Base-by-base conservation (phyloP, 2,888 invertebrate genomes). In the Drosophila prostipennis region DNA sequence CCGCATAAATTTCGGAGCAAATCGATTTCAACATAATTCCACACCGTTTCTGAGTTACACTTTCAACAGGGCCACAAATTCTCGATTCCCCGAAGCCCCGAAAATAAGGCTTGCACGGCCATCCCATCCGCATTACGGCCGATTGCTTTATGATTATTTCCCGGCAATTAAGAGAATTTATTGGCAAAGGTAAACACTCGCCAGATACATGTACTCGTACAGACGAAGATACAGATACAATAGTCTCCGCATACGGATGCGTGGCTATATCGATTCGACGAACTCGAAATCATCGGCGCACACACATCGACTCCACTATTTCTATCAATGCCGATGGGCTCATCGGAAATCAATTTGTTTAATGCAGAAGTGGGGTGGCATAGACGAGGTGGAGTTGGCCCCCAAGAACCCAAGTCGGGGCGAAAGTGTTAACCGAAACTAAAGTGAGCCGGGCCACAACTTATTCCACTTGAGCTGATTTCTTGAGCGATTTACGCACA, bases 121-220 rank as follows among this genome's bases (percentile, higher is more conserved):
- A 65, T 65, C 53, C 54, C 55, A 52, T 58, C 43, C 82, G 67
- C 86, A 85, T 79, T 79, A 85, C 85, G 74, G 58, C 46, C 88
- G 87, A 89, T 91, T 90, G 89, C 89, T 90, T 91, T 91, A 90
- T 90, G 90, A 91, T 89, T 90, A 87, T 91, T 89, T 91, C 85
- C 89, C 82, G 88, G 89, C 90, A 90, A 90, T 91, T 90, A 89
- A 88, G 76, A 79, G 80, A 90, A 90, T 91, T 91, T 91, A 91
- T 91, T 85, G 88, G 78, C 88, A 78, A 78, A 87, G 88, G 79
- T 81, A 90, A 83, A 81, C 87, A 82, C 74, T 69, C 54, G 55
- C 55, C 56, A n/a, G 37, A 6, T 56, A 36, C 46, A 42, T 29
- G 29, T 32, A 36, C 46, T 39, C 23, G 29, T 32, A 16, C 53